phyloP scores from a whole-genome alignment of 1,140 invertebrate genomes.

The Saccostrea cuccullata region DNA sequence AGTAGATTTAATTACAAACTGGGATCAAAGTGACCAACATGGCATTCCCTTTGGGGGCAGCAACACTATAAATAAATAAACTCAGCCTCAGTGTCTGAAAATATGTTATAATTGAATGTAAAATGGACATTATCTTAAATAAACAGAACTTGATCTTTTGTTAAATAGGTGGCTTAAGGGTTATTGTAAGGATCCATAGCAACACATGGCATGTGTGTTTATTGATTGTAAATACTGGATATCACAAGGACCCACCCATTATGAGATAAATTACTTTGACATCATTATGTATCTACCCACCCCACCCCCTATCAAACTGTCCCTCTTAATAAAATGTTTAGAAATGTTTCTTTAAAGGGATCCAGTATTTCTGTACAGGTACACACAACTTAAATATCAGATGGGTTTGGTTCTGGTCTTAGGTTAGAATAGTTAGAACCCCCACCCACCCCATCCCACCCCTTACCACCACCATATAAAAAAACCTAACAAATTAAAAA shows the following conservation, averaged over 20 bases:
- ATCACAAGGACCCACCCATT: neutral
- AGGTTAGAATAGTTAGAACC: no score
- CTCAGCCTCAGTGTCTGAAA: neutral
- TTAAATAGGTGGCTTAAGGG: neutral
- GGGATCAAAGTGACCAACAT: slow-evolving; percentile 10
- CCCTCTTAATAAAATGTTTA: no score
- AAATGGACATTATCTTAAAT: slow-evolving; percentile 25
- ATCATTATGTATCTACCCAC: neutral
- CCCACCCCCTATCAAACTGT: neutral
- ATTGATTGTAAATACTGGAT: neutral
- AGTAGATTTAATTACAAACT: neutral
- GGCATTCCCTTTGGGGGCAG: neutral
- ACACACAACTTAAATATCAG: no score
- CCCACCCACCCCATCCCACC: no score
- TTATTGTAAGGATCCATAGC: neutral
- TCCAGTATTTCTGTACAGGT: no score
- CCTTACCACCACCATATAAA: no score
- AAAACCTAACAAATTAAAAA: no score
- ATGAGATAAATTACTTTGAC: neutral
- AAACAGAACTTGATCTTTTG: slow-evolving; percentile 22
- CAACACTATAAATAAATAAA: slow-evolving; percentile 15
- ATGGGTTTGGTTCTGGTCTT: no score
- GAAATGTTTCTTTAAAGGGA: no score
- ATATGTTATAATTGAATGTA: slow-evolving; percentile 4
- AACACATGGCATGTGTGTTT: neutral